phyloP scores from a whole-genome alignment of 2,113 vertebrate genomes.

The Verasper variegatus region DNA sequence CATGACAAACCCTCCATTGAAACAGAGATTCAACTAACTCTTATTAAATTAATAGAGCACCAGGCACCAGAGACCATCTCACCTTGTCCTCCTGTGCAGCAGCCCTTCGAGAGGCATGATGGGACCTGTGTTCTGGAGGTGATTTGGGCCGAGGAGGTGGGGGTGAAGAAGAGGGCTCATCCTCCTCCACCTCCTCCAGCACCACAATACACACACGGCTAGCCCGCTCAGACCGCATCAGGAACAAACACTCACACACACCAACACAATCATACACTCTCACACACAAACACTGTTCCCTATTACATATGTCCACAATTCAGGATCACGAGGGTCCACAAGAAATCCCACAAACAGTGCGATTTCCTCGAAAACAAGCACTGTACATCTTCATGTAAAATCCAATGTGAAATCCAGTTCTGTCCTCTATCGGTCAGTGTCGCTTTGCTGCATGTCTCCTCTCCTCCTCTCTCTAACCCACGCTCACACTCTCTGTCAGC shows the following conservation, averaged over 20 bases:
- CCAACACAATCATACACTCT: conserved; percentile 13
- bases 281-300: conserved; percentile 37
- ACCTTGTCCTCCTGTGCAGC: conserved; percentile 75
- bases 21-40: neutral
- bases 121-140: conserved; percentile 65
- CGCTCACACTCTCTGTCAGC: conserved; percentile 48
- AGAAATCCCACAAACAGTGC: conserved; percentile 25
- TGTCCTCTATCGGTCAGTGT: conserved; percentile 65
- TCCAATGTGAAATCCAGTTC: conserved; percentile 44
- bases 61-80: conserved; percentile 44
- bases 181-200: conserved; percentile 95
- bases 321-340: conserved; percentile 37
- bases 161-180: conserved; percentile 69
- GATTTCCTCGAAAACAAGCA: conserved; percentile 30
- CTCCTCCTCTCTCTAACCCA: conserved; percentile 34
- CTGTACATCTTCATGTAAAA: conserved; percentile 52
- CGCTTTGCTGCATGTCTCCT: conserved; percentile 59
- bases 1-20: neutral
- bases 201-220: conserved; percentile 99
- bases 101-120: conserved; percentile 63
- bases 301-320: conserved; percentile 53
- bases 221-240: conserved; percentile 89
- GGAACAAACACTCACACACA: conserved; percentile 44
- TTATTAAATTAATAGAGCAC: neutral
- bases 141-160: conserved; percentile 68